Base-by-base conservation (phyloP, 1,140 invertebrate species). In the Eueides isabella region DNA sequence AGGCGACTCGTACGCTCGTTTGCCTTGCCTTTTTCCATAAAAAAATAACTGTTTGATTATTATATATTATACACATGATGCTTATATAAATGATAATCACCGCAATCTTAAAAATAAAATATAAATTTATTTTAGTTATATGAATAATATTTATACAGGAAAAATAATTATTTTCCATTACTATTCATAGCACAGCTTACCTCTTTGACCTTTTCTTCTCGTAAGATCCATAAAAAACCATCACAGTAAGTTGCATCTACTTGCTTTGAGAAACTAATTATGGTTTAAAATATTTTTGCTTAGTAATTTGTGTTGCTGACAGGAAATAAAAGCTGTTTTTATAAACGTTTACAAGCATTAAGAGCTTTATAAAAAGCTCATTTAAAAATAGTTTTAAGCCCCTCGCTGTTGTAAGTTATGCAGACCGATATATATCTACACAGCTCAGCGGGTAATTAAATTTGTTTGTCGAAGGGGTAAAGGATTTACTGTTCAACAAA, bases 241-340 rank as follows among this genome's bases (percentile, higher is more conserved):
- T 23, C 19, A 26, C 48, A 55, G 48, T 55, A 55, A 55, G 41
- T 44, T 44, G 41, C 41, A 44, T 44, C 41, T 44, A 44, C 48
- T 55, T 19, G 48, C 48, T 55, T 55, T 55, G 48, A 55, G 48
- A 55, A 55, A 55, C 48, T 55, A 55, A 55, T 55, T 55, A 55
- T 23, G 48, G 19, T 26, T 55, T 55, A 55, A 55, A 55, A 67
- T 19, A 67, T 48, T 67, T 67, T 41, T 55, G 16, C 65, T 67
- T 31, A 31, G 62, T 38, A 65, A 48, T 44, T 71, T 64, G 29
- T 71, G 61, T 48, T 61, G 28, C 62, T 71, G 62, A 65, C 69
- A 71, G 69, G 69, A 65, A 65, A 71, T 48, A 55, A 55, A 26
- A 55, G 19, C 23, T 26, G 19, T 55, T 55, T 55, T 55, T 55